Evolutionary conservation across 2,888 invertebrate genomes (phyloP).

Genomic region (Cephalotes varians): DNA sequence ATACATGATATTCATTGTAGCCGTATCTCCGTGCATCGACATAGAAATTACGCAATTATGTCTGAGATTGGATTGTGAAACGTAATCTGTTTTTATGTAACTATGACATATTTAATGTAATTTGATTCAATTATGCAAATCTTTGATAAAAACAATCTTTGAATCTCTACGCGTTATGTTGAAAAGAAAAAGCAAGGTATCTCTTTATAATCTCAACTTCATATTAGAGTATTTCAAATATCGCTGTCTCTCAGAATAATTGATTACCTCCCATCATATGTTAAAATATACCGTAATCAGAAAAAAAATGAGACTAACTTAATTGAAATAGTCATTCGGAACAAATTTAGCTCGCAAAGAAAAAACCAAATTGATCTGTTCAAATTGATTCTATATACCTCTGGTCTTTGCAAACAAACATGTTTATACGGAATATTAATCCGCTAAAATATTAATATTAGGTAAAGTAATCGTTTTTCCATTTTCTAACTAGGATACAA

Average conservation of each 20-base stretch:
- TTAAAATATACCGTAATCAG: slow-evolving; percentile 21
- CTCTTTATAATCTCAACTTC: slow-evolving; percentile 5
- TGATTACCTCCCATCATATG: neutral
- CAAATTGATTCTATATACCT: no score
- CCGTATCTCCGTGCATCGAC: slow-evolving; percentile 9
- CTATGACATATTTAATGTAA: neutral
- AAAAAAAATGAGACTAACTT: neutral
- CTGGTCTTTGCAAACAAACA: neutral
- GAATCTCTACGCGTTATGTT: neutral
- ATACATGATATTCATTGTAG: slow-evolving; percentile 39
- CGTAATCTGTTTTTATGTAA: neutral
- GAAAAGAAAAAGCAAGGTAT: neutral
- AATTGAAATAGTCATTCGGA: neutral
- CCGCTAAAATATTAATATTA: neutral
- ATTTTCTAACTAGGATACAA: neutral
- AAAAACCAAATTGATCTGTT: neutral
- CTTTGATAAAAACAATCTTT: slow-evolving; percentile 42
- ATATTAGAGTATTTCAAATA: slow-evolving; percentile 14
- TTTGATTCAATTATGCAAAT: slow-evolving; percentile 23
- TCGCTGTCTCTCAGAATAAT: neutral
- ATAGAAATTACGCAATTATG: neutral
- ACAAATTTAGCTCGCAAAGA: neutral
- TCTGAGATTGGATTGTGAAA: neutral
- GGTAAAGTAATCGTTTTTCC: neutral
- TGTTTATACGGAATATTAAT: no score